Evolutionary conservation across 2,888 invertebrate genomes (phyloP).

Genomic region (Meganola albula): DNA sequence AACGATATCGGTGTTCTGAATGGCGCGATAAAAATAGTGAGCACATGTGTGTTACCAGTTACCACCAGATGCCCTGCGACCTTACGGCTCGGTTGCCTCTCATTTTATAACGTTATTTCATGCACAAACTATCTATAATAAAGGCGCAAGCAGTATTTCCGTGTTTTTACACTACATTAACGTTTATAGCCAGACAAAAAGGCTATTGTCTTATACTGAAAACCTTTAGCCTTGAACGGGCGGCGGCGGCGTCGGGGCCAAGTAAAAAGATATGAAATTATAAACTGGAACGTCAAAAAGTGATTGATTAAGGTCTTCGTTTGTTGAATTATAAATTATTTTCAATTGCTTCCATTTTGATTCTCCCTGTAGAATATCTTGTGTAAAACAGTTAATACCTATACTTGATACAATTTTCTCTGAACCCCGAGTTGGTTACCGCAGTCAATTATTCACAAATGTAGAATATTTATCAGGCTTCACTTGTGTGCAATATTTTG

Average conservation of each 20-base stretch:
- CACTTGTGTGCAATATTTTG: conserved; percentile 25
- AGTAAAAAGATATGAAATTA: conserved; percentile 19
- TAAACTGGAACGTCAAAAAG: conserved; percentile 23
- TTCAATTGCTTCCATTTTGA: too few species aligned
- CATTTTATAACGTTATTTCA: conserved; percentile 47
- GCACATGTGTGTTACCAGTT: conserved; percentile 59
- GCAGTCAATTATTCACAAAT: conserved; percentile 34
- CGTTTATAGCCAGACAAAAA: conserved; percentile 42
- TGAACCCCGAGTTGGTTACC: conserved; percentile 10
- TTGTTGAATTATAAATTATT: too few species aligned
- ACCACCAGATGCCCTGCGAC: conserved; percentile 73
- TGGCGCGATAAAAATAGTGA: conserved; percentile 67
- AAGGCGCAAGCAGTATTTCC: conserved; percentile 40
- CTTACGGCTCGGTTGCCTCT: conserved; percentile 55
- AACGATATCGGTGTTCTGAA: conserved; percentile 59
- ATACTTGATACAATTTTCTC: too few species aligned
- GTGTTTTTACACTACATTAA: conserved; percentile 51
- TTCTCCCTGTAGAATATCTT: too few species aligned
- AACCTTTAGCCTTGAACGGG: conserved; percentile 18
- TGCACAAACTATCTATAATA: conserved; percentile 46
- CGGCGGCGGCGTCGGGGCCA: conserved; percentile 2
- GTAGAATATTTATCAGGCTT: conserved; percentile 24
- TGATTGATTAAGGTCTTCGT: too few species aligned
- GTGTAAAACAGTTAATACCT: too few species aligned
- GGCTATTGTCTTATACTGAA: conserved; percentile 34